Evolutionary conservation across 2,113 vertebrate genomes (phyloP).

Genomic region (Pomatorhinus ruficollis): DNA sequence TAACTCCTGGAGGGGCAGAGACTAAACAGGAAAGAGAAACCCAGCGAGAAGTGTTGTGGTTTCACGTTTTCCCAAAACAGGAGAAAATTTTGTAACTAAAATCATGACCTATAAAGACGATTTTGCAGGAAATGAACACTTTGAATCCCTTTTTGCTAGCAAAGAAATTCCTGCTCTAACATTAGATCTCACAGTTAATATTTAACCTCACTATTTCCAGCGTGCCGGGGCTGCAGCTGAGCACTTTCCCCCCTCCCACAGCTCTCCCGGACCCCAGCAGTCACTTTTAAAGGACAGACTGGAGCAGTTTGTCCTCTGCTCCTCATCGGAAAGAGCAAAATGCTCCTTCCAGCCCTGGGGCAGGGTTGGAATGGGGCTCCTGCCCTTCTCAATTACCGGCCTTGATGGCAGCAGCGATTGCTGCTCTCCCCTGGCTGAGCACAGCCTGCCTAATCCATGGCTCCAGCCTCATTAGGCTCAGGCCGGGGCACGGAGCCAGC

Average conservation of each 20-base stretch:
- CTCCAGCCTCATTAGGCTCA: background rate
- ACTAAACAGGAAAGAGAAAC: background rate
- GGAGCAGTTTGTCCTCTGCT: background rate
- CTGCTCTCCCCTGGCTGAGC: background rate
- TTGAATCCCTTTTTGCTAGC: background rate
- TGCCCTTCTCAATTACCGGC: background rate
- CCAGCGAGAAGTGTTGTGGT: accelerated
- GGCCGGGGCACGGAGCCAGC: background rate
- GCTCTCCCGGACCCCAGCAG: accelerated
- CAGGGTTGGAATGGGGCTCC: background rate
- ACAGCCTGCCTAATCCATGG: background rate
- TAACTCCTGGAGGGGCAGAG: background rate
- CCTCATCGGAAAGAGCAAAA: background rate
- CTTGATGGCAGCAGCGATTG: background rate
- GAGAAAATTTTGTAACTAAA: accelerated
- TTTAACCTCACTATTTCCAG: background rate
- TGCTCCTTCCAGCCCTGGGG: background rate
- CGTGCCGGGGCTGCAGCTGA: accelerated
- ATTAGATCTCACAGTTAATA: background rate
- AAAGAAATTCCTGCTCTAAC: background rate
- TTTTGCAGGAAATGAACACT: background rate
- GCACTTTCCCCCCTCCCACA: accelerated
- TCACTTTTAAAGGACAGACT: background rate
- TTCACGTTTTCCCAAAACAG: accelerated
- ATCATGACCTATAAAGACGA: background rate